phyloP scores from a whole-genome alignment of 2,888 invertebrate species.

The Branchipolynoe longqiensis region DNA sequence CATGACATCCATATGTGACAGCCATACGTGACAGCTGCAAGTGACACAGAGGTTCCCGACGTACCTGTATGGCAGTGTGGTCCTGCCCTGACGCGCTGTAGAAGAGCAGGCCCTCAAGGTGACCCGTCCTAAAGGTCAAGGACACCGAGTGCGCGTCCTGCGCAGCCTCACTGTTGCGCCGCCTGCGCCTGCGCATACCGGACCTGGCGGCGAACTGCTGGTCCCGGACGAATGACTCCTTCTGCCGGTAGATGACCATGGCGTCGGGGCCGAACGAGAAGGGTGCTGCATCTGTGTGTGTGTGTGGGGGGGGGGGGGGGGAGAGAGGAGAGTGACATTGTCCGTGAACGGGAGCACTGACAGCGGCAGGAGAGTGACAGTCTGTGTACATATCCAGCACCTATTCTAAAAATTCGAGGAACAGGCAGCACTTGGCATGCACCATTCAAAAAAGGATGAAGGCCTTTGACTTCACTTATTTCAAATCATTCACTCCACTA shows the following conservation, averaged over 20 bases:
- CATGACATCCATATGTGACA: too few species aligned
- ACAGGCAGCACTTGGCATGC: too few species aligned
- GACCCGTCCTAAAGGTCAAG: constrained; percentile 90
- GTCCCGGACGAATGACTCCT: constrained; percentile 91
- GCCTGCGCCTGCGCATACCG: neutral
- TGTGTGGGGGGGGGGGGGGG: neutral
- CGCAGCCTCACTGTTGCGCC: constrained; percentile 41
- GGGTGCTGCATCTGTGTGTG: constrained; percentile 85
- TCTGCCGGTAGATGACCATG: constrained; percentile 88
- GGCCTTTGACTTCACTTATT: too few species aligned
- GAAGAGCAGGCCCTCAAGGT: constrained; percentile 90
- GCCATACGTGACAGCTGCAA: too few species aligned
- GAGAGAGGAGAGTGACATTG: too few species aligned
- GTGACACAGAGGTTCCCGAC: too few species aligned
- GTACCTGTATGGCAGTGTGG: constrained; percentile 43
- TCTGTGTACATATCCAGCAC: too few species aligned
- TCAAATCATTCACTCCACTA: too few species aligned
- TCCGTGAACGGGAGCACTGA: too few species aligned
- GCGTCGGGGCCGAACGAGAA: constrained; percentile 90
- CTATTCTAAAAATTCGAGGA: too few species aligned
- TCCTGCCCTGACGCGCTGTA: constrained; percentile 84
- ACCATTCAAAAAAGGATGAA: too few species aligned
- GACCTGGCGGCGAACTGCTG: constrained; percentile 85
- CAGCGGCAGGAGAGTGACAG: too few species aligned
- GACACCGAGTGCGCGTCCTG: constrained; percentile 87